phyloP scores from a whole-genome alignment of 2,113 vertebrate species.

The Dicentrarchus labrax region DNA sequence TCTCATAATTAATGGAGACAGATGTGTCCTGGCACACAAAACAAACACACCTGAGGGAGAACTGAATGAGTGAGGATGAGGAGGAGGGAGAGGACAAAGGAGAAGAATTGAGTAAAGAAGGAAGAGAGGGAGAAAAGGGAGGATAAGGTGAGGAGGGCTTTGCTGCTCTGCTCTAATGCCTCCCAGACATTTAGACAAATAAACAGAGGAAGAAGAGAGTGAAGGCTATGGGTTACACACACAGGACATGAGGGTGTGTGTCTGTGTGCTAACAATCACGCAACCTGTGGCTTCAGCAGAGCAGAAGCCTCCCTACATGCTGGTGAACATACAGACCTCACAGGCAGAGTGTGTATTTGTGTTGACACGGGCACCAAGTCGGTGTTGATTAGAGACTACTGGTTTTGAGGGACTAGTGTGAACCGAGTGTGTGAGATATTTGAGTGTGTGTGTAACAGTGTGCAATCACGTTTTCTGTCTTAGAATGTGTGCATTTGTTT shows the following conservation, averaged over 20 bases:
- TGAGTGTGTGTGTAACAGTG: neutral
- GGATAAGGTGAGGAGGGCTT: neutral
- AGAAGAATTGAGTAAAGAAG: neutral
- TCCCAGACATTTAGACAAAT: conserved; percentile 65
- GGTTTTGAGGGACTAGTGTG: neutral
- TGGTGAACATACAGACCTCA: conserved; percentile 41
- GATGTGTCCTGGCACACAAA: conserved; percentile 10
- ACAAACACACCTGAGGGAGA: conserved; percentile 27
- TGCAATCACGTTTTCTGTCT: too few species aligned
- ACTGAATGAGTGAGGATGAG: neutral
- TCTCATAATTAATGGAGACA: conserved; percentile 10
- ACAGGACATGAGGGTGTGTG: conserved; percentile 18
- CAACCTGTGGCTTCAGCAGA: conserved; percentile 28
- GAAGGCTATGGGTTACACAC: conserved; percentile 6
- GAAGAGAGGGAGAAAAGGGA: neutral
- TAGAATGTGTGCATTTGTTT: neutral
- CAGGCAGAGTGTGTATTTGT: conserved; percentile 43
- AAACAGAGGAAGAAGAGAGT: conserved; percentile 52
- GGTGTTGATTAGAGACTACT: conserved; percentile 21
- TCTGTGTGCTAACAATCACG: neutral
- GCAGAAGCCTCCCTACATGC: conserved; percentile 5
- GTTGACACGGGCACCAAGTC: conserved; percentile 30
- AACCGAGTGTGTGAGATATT: neutral
- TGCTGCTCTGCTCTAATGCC: conserved; percentile 31
- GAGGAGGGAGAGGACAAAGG: neutral